Conservation (phyloP, 2,888 invertebrate species). For the Alcis repandata region DNA sequence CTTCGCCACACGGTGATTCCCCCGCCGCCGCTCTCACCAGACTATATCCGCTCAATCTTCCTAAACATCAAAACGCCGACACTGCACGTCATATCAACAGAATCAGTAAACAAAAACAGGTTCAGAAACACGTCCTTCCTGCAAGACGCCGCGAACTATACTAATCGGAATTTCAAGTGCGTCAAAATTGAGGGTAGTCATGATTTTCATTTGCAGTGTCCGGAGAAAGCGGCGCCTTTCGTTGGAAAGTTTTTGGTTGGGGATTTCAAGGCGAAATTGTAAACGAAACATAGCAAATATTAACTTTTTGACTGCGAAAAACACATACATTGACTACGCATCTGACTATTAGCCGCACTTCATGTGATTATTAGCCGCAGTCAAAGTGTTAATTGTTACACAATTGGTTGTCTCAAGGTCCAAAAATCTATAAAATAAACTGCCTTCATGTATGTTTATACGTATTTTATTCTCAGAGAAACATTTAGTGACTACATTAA, state of each 20-base stretch:
- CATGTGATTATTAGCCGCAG: too few species aligned
- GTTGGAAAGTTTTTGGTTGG: slow-evolving; percentile 72
- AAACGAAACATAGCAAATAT: slow-evolving; percentile 27
- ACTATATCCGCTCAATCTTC: slow-evolving; percentile 66
- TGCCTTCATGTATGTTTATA: too few species aligned
- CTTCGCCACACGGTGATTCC: slow-evolving; percentile 75
- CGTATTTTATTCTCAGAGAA: too few species aligned
- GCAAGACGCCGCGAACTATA: slow-evolving; percentile 61
- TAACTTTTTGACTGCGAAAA: too few species aligned
- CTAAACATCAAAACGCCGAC: slow-evolving; percentile 59
- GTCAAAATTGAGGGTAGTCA: slow-evolving; percentile 83
- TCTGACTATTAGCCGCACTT: too few species aligned
- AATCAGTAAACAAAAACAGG: slow-evolving; percentile 52
- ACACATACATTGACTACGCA: too few species aligned
- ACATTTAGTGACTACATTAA: too few species aligned
- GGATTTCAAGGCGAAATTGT: slow-evolving; percentile 67
- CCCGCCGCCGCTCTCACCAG: slow-evolving; percentile 65
- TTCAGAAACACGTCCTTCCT: slow-evolving; percentile 62
- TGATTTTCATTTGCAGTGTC: slow-evolving; percentile 86
- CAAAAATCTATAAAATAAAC: too few species aligned
- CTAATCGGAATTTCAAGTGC: slow-evolving; percentile 58
- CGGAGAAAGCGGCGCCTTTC: slow-evolving; percentile 79
- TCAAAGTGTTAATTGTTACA: too few species aligned
- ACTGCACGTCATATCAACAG: slow-evolving; percentile 57
- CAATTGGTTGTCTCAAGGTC: too few species aligned